These are phyloP conservation scores for Tinea trinotella DNA, from an alignment of 2,888 invertebrate genomes.

Conservation along the genomic window DNA sequence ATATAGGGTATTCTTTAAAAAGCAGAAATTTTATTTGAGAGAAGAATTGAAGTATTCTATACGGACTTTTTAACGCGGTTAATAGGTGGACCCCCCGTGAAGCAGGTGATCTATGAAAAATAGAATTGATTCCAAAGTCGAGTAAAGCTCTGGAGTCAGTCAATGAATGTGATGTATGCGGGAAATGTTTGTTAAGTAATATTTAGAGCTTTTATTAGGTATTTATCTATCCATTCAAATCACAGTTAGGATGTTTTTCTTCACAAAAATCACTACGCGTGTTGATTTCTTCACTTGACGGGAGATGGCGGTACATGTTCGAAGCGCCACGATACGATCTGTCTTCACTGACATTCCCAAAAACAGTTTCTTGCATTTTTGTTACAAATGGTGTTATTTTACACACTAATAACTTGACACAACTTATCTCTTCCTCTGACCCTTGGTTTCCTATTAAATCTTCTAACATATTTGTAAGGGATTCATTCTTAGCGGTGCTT, in stretches of 20 bases:
- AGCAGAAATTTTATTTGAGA: too few species aligned
- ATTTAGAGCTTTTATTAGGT: too few species aligned
- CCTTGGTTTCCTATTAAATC: slow-evolving; percentile 70
- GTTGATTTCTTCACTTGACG: slow-evolving; percentile 72
- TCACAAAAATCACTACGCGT: slow-evolving; percentile 76
- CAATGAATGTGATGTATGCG: too few species aligned
- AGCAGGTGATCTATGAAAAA: too few species aligned
- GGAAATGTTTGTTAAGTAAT: too few species aligned
- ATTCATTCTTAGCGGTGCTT: slow-evolving; percentile 71
- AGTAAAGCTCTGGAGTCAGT: too few species aligned
- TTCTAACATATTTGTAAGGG: slow-evolving; percentile 75
- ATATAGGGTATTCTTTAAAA: too few species aligned
- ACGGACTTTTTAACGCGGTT: too few species aligned
- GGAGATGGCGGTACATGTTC: slow-evolving; percentile 75
- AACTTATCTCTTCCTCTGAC: slow-evolving; percentile 75
- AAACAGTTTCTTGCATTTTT: slow-evolving; percentile 81
- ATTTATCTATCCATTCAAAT: slow-evolving; percentile 50
- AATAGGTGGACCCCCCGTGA: too few species aligned
- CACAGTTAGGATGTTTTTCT: slow-evolving; percentile 64
- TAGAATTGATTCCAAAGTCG: too few species aligned
- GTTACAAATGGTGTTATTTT: slow-evolving; percentile 83
- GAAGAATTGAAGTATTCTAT: too few species aligned
- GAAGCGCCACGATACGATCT: slow-evolving; percentile 42
- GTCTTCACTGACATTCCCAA: slow-evolving; percentile 48
- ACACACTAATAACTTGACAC: slow-evolving; percentile 81